Conservation (phyloP, 2,113 vertebrate species). For the Takifugu flavidus region DNA sequence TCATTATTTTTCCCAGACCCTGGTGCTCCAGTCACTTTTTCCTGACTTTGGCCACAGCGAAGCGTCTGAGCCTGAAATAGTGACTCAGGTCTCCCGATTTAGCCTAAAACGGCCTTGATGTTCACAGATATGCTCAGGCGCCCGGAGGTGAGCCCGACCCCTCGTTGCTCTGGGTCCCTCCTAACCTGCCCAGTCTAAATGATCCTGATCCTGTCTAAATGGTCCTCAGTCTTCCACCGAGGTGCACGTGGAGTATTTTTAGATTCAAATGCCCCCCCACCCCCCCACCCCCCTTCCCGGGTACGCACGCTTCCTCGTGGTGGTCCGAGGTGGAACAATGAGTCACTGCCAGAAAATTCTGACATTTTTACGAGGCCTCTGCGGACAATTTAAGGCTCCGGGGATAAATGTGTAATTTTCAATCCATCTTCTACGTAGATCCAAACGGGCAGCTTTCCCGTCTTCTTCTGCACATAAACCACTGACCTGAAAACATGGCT, state of each 20-base stretch:
- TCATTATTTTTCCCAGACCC: not conserved
- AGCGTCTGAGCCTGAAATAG: not conserved
- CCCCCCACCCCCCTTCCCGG: too few relatives aligned
- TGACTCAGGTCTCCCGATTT: slow-evolving; percentile 16
- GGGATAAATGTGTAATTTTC: not conserved
- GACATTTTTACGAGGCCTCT: slow-evolving; percentile 5
- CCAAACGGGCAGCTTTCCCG: slow-evolving; percentile 3
- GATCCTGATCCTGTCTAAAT: slow-evolving; percentile 30
- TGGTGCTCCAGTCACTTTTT: not conserved
- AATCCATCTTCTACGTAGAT: slow-evolving; percentile 7
- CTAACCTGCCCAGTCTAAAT: slow-evolving; percentile 39
- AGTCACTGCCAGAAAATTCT: not conserved
- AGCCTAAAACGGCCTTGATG: not conserved
- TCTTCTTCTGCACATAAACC: slow-evolving; percentile 23
- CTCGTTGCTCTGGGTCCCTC: slow-evolving; percentile 21
- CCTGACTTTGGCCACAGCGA: not conserved
- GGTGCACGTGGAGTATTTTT: slow-evolving; percentile 37
- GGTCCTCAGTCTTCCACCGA: slow-evolving; percentile 19
- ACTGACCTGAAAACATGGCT: slow-evolving; percentile 45
- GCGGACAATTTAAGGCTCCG: not conserved
- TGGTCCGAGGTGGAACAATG: not conserved
- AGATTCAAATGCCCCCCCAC: slow-evolving; percentile 31
- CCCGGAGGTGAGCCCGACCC: slow-evolving; percentile 25
- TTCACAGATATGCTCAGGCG: slow-evolving; percentile 14
- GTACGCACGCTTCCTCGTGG: too few relatives aligned